Evolutionary conservation across 2,797 vertebrate genomes (phyloP).

Genomic region (Phoebastria nigripes): DNA sequence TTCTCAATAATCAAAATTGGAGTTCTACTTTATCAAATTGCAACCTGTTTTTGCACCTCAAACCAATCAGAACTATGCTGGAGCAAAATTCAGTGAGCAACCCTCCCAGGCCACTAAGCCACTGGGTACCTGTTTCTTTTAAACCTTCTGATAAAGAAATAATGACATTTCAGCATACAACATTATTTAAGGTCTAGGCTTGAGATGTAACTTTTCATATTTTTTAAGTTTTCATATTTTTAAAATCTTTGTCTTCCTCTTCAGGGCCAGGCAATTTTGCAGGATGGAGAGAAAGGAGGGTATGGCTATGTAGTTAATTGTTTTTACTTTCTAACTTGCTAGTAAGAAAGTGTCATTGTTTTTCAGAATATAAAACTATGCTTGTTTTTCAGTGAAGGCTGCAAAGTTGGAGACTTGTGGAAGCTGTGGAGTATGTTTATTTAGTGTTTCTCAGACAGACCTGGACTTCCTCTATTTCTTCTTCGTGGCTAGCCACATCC

Average conservation of each 20-base stretch:
- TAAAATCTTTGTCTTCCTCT: background rate
- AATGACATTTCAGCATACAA: constrained; percentile 87
- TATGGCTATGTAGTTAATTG: background rate
- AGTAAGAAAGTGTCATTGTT: background rate
- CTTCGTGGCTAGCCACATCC: background rate
- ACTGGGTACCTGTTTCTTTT: constrained; percentile 83
- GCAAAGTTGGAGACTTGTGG: background rate
- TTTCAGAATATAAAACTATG: background rate
- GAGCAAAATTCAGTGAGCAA: constrained; percentile 87
- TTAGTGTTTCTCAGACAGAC: background rate
- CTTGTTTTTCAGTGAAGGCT: background rate
- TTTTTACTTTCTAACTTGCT: background rate
- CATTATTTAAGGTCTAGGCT: constrained; percentile 86
- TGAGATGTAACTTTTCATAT: constrained; percentile 53
- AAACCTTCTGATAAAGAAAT: constrained; percentile 84
- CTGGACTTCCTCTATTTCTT: background rate
- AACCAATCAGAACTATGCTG: constrained; percentile 81
- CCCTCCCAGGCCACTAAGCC: constrained; percentile 85
- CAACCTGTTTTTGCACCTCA: constrained; percentile 79
- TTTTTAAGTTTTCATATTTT: background rate
- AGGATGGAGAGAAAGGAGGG: background rate
- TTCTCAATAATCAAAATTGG: constrained; percentile 83
- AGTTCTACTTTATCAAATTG: constrained; percentile 79
- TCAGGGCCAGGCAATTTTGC: background rate
- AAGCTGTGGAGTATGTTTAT: background rate